Evolutionary conservation across 2,113 vertebrate genomes (phyloP), one percentile per base, ranked within the genome.

Genomic region (Ammodytes dubius): DNA sequence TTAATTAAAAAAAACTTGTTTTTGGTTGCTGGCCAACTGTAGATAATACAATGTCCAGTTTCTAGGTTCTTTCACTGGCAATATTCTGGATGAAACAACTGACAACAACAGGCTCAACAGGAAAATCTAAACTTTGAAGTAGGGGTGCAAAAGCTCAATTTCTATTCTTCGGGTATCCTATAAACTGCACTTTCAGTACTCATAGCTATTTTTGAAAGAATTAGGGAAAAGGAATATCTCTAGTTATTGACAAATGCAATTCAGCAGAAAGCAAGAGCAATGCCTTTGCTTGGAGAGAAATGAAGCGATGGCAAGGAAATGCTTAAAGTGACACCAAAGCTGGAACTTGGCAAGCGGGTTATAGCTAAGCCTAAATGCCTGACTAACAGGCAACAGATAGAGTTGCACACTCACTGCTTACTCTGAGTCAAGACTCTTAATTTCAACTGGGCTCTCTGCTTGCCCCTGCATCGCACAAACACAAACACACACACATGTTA

Each of bases 381-480:
- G 94, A 94, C 95, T 95, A 95, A 95, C 94, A 95, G 94, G 92
- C 91, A 61, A 88, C 78, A 92, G 94, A 93, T 97, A 95, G 89
- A 81, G 82, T 97, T 96, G 95, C 96, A 97, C 80, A 70, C 93
- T 92, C 80, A 70, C 93, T 92, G 87, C 95, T 95, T 95, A 96
- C 95, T 96, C 95, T 95, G 95, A 96, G 95, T 96, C 95, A 96
- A 97, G 95, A 96, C 95, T 96, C 95, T 96, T 96, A 96, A 96
- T 97, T 96, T 96, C 95, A 95, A 95, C 78, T 76, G 82, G 74
- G 70, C 70, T 74, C 65, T 84, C 72, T 79, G 79, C 95, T 94
- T 94, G 88, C 92, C 94, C 92, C 95, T 95, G 94, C 91, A 54
- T 70, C 70, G 61, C 73, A 64, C 56, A 45, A 35, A 72, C 68